Evolutionary conservation across 2,888 invertebrate genomes (phyloP).

Genomic region (Clistopyga incitator): DNA sequence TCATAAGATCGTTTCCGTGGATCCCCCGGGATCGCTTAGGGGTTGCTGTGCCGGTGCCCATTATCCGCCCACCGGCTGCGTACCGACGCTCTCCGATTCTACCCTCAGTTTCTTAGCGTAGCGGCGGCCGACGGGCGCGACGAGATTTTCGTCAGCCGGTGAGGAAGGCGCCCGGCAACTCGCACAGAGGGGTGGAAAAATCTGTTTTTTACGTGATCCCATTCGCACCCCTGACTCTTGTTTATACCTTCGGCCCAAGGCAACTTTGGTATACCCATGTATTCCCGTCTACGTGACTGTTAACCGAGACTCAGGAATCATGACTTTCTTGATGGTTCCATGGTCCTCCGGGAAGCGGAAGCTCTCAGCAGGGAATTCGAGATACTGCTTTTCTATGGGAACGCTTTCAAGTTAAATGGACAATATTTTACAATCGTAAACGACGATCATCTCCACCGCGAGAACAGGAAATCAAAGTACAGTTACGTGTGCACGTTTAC

Average conservation of each 20-base stretch:
- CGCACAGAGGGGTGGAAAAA: conserved; percentile 76
- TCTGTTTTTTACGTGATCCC: conserved; percentile 83
- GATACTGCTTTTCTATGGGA: conserved; percentile 42
- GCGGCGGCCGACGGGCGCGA: conserved; percentile 73
- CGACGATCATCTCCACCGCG: background rate
- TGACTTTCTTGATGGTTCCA: conserved; percentile 58
- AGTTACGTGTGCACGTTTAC: background rate
- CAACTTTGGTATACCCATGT: conserved; percentile 59
- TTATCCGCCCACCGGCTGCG: conserved; percentile 58
- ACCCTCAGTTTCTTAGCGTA: conserved; percentile 66
- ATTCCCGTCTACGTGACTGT: conserved; percentile 58
- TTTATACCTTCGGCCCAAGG: conserved; percentile 73
- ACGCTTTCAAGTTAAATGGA: conserved; percentile 41
- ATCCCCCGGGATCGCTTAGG: conserved; percentile 82
- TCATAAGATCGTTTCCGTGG: conserved; percentile 83
- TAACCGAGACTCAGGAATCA: conserved; percentile 60
- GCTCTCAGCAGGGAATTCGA: conserved; percentile 49
- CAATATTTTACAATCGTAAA: conserved; percentile 43
- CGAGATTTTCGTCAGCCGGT: conserved; percentile 70
- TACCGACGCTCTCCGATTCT: conserved; percentile 44
- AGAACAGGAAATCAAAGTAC: background rate
- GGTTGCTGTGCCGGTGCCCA: conserved; percentile 64
- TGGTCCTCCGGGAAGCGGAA: background rate
- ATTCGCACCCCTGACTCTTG: conserved; percentile 79
- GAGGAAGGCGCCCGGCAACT: conserved; percentile 50